These are phyloP conservation scores for Squalus acanthias DNA, from an alignment of 2,797 vertebrate species.

Conservation along the genomic window DNA sequence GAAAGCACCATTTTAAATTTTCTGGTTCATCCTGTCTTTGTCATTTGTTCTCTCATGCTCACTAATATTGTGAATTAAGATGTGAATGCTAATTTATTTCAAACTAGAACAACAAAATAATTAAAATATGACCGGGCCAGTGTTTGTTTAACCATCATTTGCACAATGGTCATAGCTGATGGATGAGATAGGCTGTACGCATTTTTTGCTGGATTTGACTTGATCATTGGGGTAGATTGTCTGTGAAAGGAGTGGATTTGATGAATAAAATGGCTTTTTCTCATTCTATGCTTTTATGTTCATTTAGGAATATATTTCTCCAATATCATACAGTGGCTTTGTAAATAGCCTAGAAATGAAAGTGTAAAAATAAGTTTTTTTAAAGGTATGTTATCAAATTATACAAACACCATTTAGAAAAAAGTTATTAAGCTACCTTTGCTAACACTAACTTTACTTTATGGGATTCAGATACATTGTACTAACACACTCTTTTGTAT, in stretches of 20 bases:
- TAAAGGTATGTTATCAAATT: not conserved
- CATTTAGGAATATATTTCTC: not conserved
- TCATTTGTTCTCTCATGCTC: not conserved
- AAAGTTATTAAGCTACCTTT: not conserved
- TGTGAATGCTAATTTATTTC: not conserved
- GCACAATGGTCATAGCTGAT: not conserved
- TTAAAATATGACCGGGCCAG: not conserved
- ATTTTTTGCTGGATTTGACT: not conserved
- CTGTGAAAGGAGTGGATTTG: not conserved
- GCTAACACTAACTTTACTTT: not conserved
- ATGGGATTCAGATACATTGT: not conserved
- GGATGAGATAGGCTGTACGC: not conserved
- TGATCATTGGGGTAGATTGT: not conserved
- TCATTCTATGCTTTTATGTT: not conserved
- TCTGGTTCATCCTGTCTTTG: not conserved
- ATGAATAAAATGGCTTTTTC: not conserved
- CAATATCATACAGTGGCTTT: not conserved
- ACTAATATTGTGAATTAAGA: not conserved
- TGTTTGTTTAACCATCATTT: not conserved
- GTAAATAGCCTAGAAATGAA: not conserved
- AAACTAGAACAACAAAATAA: too few species aligned
- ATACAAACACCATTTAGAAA: not conserved
- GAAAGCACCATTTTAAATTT: not conserved
- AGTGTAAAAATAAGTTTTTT: not conserved
- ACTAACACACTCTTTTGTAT: not conserved